Percentiles rank a stretch among this genome's conserved stretches.
These are phyloP conservation scores for Linnaemya vulpina DNA, from an alignment of 2,888 invertebrate genomes.

Conservation along the genomic window DNA sequence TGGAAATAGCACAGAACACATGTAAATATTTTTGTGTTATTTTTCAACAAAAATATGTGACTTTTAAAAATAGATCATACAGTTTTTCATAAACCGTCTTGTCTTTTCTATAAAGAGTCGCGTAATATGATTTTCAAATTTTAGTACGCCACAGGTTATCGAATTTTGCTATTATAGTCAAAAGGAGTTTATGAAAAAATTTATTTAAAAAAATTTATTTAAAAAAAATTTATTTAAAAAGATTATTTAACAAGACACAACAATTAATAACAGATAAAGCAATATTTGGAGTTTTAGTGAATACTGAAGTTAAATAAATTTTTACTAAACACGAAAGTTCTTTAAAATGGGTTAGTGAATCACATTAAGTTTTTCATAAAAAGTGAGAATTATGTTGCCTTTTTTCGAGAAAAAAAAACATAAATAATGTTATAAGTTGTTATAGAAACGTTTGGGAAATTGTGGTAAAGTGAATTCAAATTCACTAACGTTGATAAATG, in stretches of 20 bases:
- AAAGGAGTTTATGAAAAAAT: background rate
- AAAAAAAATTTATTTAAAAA: too few species aligned
- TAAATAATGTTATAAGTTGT: too few species aligned
- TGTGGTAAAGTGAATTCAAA: too few species aligned
- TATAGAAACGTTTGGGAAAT: too few species aligned
- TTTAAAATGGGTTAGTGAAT: too few species aligned
- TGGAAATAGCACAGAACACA: conserved; percentile 34
- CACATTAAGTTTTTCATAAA: too few species aligned
- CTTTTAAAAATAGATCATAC: conserved; percentile 62
- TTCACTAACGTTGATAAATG: too few species aligned
- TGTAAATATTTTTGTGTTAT: background rate
- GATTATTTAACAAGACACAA: background rate
- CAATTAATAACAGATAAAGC: background rate
- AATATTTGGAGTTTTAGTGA: background rate
- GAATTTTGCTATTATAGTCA: background rate
- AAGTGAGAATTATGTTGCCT: too few species aligned
- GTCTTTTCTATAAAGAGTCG: conserved; percentile 52
- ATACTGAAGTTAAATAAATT: too few species aligned
- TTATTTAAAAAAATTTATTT: too few species aligned
- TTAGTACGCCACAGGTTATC: conserved; percentile 42
- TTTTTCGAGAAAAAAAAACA: too few species aligned
- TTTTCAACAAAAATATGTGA: conserved; percentile 5
- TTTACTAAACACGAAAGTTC: too few species aligned
- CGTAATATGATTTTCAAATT: conserved; percentile 40
- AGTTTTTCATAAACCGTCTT: conserved; percentile 28